These are phyloP conservation scores for Shargacucullia verbasci DNA, from an alignment of 2,888 invertebrate genomes.

Conservation along the genomic window DNA sequence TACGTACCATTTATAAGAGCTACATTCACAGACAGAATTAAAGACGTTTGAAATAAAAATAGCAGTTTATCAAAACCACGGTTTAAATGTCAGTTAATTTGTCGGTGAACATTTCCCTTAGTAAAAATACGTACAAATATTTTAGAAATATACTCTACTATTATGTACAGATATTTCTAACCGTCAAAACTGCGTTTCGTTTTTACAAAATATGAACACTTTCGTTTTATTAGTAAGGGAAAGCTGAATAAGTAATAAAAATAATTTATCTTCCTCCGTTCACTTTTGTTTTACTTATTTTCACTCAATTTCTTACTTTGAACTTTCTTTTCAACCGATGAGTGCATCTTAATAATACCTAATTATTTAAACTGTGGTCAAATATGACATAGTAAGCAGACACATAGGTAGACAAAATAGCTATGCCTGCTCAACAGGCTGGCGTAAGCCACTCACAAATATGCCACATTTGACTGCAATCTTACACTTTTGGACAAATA, in stretches of 20 bases:
- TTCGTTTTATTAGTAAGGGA: slow-evolving; percentile 43
- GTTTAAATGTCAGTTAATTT: too few relatives aligned
- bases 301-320: slow-evolving; percentile 29
- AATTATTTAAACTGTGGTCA: slow-evolving; percentile 10
- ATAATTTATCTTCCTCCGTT: slow-evolving; percentile 39
- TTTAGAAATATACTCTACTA: slow-evolving; percentile 48
- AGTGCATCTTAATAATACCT: slow-evolving; percentile 12
- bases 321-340: slow-evolving; percentile 32
- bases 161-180: slow-evolving; percentile 46
- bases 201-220: slow-evolving; percentile 75
- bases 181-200: slow-evolving; percentile 51
- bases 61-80: too few relatives aligned
- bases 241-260: slow-evolving; percentile 53
- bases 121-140: slow-evolving; percentile 38
- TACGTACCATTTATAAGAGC: too few relatives aligned
- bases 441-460: neutral
- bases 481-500: slow-evolving; percentile 31
- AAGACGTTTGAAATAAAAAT: too few relatives aligned
- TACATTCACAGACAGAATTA: too few relatives aligned
- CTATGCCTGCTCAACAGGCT: too few relatives aligned
- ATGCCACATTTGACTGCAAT: neutral
- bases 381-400: slow-evolving; percentile 15
- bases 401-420: too few relatives aligned
- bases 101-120: too few relatives aligned
- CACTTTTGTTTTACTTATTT: slow-evolving; percentile 12